A percentile compares a stretch with the other conserved stretches of the same genome.
phyloP scores from a whole-genome alignment of 2,113 vertebrate species.

The Neomonachus schauinslandi region DNA sequence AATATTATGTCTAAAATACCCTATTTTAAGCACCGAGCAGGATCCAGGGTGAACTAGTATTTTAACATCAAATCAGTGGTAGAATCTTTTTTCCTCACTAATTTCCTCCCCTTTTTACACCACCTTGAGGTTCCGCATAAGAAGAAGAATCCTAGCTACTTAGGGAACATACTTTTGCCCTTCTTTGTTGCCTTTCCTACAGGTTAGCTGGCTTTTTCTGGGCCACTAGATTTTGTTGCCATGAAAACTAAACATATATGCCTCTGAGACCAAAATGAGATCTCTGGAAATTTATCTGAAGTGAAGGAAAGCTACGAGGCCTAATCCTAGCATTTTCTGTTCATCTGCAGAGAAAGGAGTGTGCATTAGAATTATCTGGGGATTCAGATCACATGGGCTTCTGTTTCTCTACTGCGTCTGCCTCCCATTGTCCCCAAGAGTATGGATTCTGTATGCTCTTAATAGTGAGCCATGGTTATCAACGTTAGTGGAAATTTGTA shows the following conservation, averaged over 20 bases:
- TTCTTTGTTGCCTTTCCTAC: background rate
- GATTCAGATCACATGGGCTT: background rate
- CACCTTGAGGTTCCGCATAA: background rate
- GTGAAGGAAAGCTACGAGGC: background rate
- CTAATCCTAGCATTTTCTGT: background rate
- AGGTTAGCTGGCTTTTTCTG: background rate
- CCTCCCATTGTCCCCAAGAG: background rate
- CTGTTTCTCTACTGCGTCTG: background rate
- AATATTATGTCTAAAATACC: background rate
- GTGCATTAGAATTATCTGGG: background rate
- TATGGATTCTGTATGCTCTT: background rate
- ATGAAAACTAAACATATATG: background rate
- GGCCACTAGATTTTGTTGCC: background rate
- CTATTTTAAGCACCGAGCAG: background rate
- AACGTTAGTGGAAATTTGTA: background rate
- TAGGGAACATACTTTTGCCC: background rate
- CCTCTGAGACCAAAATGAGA: conserved; percentile 2
- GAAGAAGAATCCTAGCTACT: background rate
- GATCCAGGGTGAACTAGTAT: background rate
- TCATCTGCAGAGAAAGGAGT: background rate
- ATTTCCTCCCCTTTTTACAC: background rate
- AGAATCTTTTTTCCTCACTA: background rate
- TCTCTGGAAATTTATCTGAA: background rate
- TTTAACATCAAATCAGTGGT: background rate
- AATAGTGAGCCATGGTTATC: background rate